Base-by-base conservation (phyloP, 2,888 invertebrate species). In the Artemia sinica region DNA sequence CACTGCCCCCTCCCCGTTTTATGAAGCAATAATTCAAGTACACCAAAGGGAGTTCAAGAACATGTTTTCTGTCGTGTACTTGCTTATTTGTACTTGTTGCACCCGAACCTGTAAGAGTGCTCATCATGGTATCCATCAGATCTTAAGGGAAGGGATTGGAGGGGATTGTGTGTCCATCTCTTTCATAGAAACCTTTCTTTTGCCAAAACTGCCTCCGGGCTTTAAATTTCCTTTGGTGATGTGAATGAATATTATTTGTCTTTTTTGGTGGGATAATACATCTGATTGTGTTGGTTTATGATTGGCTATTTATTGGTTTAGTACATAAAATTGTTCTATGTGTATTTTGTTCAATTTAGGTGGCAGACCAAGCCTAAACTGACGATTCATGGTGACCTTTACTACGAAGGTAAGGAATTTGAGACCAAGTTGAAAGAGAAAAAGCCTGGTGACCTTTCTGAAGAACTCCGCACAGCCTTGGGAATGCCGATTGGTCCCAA, bases 291-390 rank as follows among this genome's bases (percentile, higher is more conserved):
- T 50, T 4, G 48, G 50, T 69, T 65, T 8, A 10, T 65, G 18
- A 49, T 52, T 48, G 13, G 4, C 50, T n/a, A 67, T 14, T 11
- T 48, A 69, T 12, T 65, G 41, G 49, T 49, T 12, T 41, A 50
- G 50, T 14, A 68, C 18, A 68, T 67, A 12, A n/a, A 41, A 18
- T 12, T 13, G n/a, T 71, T 11, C 51, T 58, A 28, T 14, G 49
- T 6, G 7, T 68, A 12, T 68, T 50, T n/a, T 66, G 66, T 66
- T 71, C 63, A n/a, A 14, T 68, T 67, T 71, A 89, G 90, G 76
- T 98, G 95, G 93, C 98, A 99, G 78, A 95, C 95, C 0, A 99
- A 99, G 78, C 98, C 98, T 0, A 87, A 90, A 72, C 94, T 99
- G 93, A 95, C 96, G 0, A 94, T 95, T 74, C 96, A 98, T 77